phyloP scores from a whole-genome alignment of 2,113 vertebrate genomes.

The Monarcha castaneiventris region DNA sequence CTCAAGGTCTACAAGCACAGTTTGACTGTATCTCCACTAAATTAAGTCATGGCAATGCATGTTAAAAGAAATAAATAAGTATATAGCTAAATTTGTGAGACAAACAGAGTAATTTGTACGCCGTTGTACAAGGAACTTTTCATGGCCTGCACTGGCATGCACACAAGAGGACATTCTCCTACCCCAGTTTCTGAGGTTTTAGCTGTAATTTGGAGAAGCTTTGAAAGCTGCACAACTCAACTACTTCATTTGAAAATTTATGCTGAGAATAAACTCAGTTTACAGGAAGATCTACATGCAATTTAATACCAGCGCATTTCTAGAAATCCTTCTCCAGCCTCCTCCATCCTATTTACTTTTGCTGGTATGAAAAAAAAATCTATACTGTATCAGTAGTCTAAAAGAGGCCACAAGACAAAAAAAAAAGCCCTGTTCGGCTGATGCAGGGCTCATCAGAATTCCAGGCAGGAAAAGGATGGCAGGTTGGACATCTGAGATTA shows the following conservation, averaged over 20 bases:
- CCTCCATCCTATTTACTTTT: background rate
- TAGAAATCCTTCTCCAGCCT: background rate
- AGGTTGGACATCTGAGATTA: slow-evolving; percentile 40
- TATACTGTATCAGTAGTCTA: background rate
- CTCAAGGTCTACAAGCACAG: background rate
- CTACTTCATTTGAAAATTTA: background rate
- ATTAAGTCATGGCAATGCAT: background rate
- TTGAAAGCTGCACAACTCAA: background rate
- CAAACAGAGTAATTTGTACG: background rate
- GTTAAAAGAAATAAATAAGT: background rate
- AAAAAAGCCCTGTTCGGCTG: rapidly evolving
- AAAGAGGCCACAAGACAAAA: background rate
- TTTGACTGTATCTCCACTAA: background rate
- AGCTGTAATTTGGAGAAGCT: background rate
- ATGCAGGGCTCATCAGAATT: background rate
- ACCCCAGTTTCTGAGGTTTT: background rate
- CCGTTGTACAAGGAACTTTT: slow-evolving; percentile 4
- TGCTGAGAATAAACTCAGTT: background rate
- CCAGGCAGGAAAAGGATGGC: background rate
- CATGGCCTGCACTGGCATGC: background rate
- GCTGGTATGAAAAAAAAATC: background rate
- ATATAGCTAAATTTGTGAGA: background rate
- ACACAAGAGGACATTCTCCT: slow-evolving; percentile 32
- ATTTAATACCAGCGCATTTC: background rate
- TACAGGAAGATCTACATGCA: background rate